Evolutionary conservation across 2,797 vertebrate genomes (phyloP).

Genomic region (Glossophaga mutica): DNA sequence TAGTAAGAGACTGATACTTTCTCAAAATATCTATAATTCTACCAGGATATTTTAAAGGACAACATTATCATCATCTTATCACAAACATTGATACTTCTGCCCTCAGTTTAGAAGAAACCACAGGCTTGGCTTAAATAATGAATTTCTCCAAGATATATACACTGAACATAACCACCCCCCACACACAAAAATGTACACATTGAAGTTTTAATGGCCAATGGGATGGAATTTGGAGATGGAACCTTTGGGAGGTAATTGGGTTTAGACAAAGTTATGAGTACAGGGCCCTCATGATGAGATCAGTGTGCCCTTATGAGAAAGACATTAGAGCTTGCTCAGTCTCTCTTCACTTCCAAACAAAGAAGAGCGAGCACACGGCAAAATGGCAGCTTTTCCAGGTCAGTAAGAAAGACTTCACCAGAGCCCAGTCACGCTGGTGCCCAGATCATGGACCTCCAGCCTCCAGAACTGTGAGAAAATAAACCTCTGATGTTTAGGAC

Average conservation of each 20-base stretch:
- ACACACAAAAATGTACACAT: not conserved
- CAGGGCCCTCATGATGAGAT: not conserved
- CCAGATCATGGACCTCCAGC: not conserved
- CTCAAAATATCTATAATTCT: constrained; percentile 32
- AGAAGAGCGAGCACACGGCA: not conserved
- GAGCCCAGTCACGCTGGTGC: not conserved
- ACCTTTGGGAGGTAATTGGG: not conserved
- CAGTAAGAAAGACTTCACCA: not conserved
- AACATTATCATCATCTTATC: constrained; percentile 1
- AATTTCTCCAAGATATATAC: not conserved
- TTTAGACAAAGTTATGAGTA: not conserved
- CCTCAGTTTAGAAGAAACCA: not conserved
- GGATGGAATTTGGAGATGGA: not conserved
- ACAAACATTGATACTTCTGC: not conserved
- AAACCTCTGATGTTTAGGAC: not conserved
- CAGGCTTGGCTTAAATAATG: not conserved
- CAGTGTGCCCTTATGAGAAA: not conserved
- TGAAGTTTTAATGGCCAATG: not conserved
- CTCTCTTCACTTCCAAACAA: not conserved
- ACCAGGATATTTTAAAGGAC: not conserved
- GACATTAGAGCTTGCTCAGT: not conserved
- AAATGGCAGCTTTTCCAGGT: not conserved
- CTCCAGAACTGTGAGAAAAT: not conserved
- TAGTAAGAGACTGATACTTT: not conserved
- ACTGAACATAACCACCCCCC: not conserved